A percentile compares a stretch with the other conserved stretches of the same genome.
Evolutionary conservation across 2,113 vertebrate species (phyloP).

Genomic region (Etia nguti): DNA sequence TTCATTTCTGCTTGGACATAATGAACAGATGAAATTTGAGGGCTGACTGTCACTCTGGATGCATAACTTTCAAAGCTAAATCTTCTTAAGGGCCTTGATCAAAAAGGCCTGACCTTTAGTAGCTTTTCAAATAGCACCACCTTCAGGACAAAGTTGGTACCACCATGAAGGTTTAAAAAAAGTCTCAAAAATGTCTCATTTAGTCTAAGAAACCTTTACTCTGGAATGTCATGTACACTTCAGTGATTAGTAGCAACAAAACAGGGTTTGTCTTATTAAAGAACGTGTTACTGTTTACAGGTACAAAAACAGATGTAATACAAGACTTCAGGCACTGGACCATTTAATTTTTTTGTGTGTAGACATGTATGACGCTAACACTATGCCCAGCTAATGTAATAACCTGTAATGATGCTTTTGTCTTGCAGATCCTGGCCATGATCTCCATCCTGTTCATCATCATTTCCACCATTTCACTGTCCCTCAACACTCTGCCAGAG

Average conservation of each 20-base stretch:
- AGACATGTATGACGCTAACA: not conserved
- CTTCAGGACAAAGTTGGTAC: not conserved
- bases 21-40: not conserved
- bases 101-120: not conserved
- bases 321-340: not conserved
- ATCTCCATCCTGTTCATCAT: constrained; percentile 97
- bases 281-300: not conserved
- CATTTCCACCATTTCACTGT: constrained; percentile 95
- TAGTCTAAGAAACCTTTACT: not conserved
- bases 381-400: not conserved
- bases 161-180: not conserved
- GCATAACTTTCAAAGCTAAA: not conserved
- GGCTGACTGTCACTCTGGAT: not conserved
- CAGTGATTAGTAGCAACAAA: not conserved
- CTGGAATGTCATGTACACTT: not conserved
- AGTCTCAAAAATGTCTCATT: not conserved
- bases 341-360: not conserved
- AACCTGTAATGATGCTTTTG: not conserved
- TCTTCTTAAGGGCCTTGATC: not conserved
- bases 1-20: not conserved
- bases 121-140: not conserved
- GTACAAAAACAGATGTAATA: not conserved
- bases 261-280: not conserved
- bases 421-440: constrained; percentile 89
- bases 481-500: constrained; percentile 95